phyloP scores from a whole-genome alignment of 2,113 vertebrate genomes.

The Paedocypris sp. region DNA sequence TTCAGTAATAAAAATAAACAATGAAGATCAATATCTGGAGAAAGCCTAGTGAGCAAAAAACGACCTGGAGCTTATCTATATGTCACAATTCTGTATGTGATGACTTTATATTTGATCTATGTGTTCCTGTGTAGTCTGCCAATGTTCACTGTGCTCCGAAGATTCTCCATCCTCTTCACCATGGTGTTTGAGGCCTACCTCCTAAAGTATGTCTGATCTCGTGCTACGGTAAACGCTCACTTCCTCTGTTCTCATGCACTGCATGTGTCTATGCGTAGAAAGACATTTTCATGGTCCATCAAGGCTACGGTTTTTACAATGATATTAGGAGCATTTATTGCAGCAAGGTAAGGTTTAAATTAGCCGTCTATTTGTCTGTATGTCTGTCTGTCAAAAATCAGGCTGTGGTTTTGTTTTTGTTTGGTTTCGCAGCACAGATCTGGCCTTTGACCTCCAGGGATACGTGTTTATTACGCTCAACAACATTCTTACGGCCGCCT shows the following conservation, averaged over 20 bases:
- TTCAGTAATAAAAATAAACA: not conserved
- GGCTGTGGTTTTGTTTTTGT: slow-evolving; percentile 39
- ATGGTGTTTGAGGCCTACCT: slow-evolving; percentile 89
- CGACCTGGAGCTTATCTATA: no score
- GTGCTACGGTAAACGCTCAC: no score
- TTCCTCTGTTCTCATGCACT: no score
- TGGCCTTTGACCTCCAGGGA: slow-evolving; percentile 87
- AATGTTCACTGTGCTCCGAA: slow-evolving; percentile 95
- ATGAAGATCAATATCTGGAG: not conserved
- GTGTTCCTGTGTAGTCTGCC: slow-evolving; percentile 76
- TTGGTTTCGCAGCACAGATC: slow-evolving; percentile 64
- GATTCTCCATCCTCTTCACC: slow-evolving; percentile 96
- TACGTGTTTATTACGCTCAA: slow-evolving; percentile 86
- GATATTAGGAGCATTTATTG: slow-evolving; percentile 93
- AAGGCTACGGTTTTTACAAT: slow-evolving; percentile 91
- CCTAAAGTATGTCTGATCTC: slow-evolving; percentile 85
- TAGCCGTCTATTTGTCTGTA: not conserved
- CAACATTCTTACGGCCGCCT: slow-evolving; percentile 85
- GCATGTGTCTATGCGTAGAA: no score
- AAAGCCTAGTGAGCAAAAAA: no score
- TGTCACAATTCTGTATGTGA: no score
- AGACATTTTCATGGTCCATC: slow-evolving; percentile 77
- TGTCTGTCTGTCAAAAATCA: slow-evolving; percentile 68
- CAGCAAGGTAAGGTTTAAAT: slow-evolving; percentile 71
- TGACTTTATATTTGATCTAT: not conserved